phyloP scores from a whole-genome alignment of 1,140 invertebrate species.

The Manduca sexta region DNA sequence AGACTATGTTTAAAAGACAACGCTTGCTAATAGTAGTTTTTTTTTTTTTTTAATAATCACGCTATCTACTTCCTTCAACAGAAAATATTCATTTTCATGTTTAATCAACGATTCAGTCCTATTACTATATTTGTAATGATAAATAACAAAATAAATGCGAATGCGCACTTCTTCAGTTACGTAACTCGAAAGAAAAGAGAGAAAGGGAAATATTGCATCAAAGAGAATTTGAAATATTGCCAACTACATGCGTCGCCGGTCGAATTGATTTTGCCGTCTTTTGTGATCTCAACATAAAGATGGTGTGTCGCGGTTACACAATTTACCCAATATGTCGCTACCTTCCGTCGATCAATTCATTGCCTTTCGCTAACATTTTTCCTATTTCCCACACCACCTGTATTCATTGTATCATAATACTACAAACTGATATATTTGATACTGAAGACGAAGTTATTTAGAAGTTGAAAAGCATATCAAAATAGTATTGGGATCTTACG shows the following conservation, averaged over 20 bases:
- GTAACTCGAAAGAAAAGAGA: constrained; percentile 33
- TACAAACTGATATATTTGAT: too few relatives aligned
- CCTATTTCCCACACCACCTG: too few relatives aligned
- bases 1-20: too few relatives aligned
- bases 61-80: too few relatives aligned
- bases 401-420: too few relatives aligned
- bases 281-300: constrained; percentile 21
- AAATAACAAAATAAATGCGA: constrained; percentile 30
- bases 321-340: constrained; percentile 6
- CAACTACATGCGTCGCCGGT: constrained; percentile 48
- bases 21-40: too few relatives aligned
- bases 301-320: constrained; percentile 9
- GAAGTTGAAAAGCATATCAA: too few relatives aligned
- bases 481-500: too few relatives aligned
- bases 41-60: too few relatives aligned
- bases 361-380: too few relatives aligned
- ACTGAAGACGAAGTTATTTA: too few relatives aligned
- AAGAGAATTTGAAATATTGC: constrained; percentile 60
- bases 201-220: constrained; percentile 48
- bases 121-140: constrained; percentile 9
- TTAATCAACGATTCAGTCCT: not conserved
- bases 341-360: constrained; percentile 2
- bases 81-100: not conserved
- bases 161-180: constrained; percentile 38
- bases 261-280: constrained; percentile 48